Conservation (phyloP, 2,113 vertebrate species). For the Dromiciops gliroides region DNA sequence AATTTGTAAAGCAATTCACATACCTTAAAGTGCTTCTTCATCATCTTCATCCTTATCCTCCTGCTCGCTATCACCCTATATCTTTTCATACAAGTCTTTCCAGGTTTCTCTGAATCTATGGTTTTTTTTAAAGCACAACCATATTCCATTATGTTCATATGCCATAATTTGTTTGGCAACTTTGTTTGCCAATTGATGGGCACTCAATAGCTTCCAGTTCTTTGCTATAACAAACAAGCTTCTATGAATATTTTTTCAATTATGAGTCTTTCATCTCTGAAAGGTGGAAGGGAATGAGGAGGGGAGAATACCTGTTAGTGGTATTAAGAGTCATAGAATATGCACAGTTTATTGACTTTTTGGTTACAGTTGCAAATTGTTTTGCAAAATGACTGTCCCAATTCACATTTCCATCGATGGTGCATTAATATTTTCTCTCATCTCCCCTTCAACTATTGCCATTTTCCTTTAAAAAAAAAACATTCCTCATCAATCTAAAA, state of each 20-base stretch:
- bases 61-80: neutral
- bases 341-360: neutral
- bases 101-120: neutral
- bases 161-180: neutral
- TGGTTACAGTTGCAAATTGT: neutral
- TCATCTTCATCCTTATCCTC: too few relatives aligned
- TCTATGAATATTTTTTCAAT: neutral
- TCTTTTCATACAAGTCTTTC: neutral
- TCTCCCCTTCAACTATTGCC: neutral
- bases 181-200: neutral
- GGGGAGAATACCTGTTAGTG: neutral
- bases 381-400: neutral
- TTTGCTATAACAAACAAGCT: neutral
- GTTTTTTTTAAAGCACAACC: neutral
- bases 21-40: neutral
- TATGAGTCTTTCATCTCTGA: neutral
- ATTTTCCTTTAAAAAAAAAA: too few relatives aligned
- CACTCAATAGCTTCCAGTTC: neutral
- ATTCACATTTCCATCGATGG: neutral
- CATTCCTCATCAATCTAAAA: neutral
- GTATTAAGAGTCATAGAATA: neutral
- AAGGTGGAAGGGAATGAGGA: too few relatives aligned
- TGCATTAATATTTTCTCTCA: neutral
- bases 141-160: neutral
- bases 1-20: neutral